Evolutionary conservation across 2,113 vertebrate genomes (phyloP).

Genomic region (Hyaena hyaena): DNA sequence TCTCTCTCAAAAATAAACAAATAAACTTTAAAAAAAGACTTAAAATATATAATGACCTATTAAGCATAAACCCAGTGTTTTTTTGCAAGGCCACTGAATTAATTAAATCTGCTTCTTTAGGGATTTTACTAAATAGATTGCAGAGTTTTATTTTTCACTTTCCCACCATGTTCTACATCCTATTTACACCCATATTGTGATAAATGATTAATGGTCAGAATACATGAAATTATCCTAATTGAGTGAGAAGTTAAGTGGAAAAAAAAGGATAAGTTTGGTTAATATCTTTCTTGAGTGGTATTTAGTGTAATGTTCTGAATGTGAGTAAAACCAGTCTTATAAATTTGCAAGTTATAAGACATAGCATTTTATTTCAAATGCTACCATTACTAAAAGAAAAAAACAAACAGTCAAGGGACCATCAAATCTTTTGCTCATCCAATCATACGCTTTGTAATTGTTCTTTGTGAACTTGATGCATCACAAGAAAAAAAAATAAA

Average conservation of each 20-base stretch:
- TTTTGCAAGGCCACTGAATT: constrained; percentile 39
- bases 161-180: neutral
- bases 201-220: constrained; percentile 35
- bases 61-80: constrained; percentile 31
- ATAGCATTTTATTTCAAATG: neutral
- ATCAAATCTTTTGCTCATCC: neutral
- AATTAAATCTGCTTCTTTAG: constrained; percentile 48
- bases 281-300: neutral
- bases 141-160: constrained; percentile 5
- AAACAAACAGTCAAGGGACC: neutral
- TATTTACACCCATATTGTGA: neutral
- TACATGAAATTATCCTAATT: constrained; percentile 32
- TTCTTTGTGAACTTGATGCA: neutral
- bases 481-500: neutral
- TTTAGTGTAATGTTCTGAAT: neutral
- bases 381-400: neutral
- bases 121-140: constrained; percentile 50
- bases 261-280: constrained; percentile 51
- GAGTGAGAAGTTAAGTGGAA: neutral
- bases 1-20: too few relatives aligned
- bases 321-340: neutral
- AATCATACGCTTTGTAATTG: neutral
- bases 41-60: neutral
- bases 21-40: too few relatives aligned
- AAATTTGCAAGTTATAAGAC: neutral